Percentiles rank a stretch among this genome's conserved stretches.
Evolutionary conservation across 2,888 invertebrate genomes (phyloP).

Genomic region (Eumerus sabulonum): DNA sequence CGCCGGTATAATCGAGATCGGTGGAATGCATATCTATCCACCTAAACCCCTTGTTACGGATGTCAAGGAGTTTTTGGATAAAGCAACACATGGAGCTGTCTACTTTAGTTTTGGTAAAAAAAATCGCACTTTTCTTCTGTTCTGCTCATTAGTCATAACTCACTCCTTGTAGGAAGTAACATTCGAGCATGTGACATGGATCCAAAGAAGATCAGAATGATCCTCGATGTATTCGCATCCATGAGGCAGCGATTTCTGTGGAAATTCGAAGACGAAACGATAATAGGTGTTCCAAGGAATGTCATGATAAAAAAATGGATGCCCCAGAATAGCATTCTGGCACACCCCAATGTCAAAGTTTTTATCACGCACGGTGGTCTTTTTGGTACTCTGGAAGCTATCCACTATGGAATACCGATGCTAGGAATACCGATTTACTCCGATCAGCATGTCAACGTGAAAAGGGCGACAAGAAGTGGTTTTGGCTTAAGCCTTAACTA

Average conservation of each 20-base stretch:
- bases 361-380: slow-evolving; percentile 79
- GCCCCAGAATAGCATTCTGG: slow-evolving; percentile 80
- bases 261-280: slow-evolving; percentile 79
- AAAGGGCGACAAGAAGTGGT: slow-evolving; percentile 75
- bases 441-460: slow-evolving; percentile 74
- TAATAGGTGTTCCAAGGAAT: slow-evolving; percentile 77
- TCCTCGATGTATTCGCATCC: slow-evolving; percentile 78
- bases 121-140: too few relatives aligned
- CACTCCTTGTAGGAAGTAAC: slow-evolving; percentile 76
- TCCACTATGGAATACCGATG: slow-evolving; percentile 78
- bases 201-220: slow-evolving; percentile 74
- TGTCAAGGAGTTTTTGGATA: slow-evolving; percentile 78
- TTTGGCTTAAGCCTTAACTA: slow-evolving; percentile 76
- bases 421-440: slow-evolving; percentile 74
- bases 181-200: slow-evolving; percentile 79
- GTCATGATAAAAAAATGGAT: slow-evolving; percentile 80
- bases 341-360: slow-evolving; percentile 78
- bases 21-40: slow-evolving; percentile 81
- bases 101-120: slow-evolving; percentile 79
- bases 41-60: slow-evolving; percentile 76
- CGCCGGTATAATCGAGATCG: slow-evolving; percentile 80
- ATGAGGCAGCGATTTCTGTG: slow-evolving; percentile 79
- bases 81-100: slow-evolving; percentile 78
- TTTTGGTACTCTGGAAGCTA: slow-evolving; percentile 79
- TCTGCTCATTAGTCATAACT: too few relatives aligned